Conservation (phyloP, 2,113 vertebrate species). For the Empidonax traillii region DNA sequence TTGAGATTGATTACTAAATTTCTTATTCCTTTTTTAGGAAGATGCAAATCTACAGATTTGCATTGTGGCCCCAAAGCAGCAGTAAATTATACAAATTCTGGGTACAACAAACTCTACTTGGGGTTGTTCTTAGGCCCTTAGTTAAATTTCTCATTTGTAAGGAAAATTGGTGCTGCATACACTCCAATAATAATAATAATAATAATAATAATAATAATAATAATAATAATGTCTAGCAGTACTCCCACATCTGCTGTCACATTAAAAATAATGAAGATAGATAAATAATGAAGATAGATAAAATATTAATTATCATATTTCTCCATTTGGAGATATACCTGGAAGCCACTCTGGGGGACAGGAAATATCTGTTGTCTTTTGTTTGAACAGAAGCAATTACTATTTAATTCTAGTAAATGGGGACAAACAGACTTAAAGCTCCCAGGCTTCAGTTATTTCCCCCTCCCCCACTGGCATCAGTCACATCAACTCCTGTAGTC, state of each 20-base stretch:
- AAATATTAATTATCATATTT: not conserved
- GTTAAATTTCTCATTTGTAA: not conserved
- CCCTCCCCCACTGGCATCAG: not conserved
- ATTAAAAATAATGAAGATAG: slow-evolving; percentile 19
- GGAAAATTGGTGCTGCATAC: not conserved
- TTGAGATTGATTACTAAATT: not conserved
- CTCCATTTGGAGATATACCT: not conserved
- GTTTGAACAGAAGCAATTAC: not conserved
- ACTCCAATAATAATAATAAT: not conserved
- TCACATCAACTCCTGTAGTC: not conserved
- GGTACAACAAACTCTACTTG: not conserved
- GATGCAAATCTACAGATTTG: not conserved
- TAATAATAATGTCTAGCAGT: not conserved
- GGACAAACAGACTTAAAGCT: not conserved
- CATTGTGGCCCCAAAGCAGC: not conserved
- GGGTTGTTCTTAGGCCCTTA: not conserved
- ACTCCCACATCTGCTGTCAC: not conserved
- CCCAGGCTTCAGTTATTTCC: not conserved
- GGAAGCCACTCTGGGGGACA: not conserved
- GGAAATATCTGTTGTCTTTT: not conserved
- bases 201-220: no score
- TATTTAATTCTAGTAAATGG: not conserved
- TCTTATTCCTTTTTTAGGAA: not conserved
- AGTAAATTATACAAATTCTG: not conserved
- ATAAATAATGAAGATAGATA: slow-evolving; percentile 14